phyloP scores from a whole-genome alignment of 2,797 vertebrate genomes.

The Pangasius mekongensis region DNA sequence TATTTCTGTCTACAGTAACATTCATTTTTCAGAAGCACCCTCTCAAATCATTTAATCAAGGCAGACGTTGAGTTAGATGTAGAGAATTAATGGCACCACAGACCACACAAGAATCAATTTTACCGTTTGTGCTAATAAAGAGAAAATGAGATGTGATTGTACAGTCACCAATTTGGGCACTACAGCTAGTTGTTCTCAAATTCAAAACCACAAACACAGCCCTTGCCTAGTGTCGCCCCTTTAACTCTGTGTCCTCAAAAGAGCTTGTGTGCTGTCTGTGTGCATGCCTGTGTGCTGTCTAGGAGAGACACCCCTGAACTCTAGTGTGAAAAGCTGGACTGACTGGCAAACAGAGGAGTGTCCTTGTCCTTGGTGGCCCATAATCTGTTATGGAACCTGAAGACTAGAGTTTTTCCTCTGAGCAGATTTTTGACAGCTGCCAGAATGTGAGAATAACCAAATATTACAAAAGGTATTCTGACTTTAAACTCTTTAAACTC shows the following conservation, averaged over 20 bases:
- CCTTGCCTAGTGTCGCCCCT: background rate
- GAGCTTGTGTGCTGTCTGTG: background rate
- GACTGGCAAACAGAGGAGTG: background rate
- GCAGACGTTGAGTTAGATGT: background rate
- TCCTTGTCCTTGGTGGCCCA: background rate
- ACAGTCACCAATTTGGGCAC: slow-evolving; percentile 5
- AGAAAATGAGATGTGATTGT: background rate
- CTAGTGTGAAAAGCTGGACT: background rate
- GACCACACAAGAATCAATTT: background rate
- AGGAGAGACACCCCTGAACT: background rate
- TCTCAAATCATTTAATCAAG: background rate
- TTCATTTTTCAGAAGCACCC: background rate
- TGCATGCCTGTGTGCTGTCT: background rate
- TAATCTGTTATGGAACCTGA: background rate
- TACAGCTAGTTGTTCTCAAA: background rate
- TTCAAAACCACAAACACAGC: background rate
- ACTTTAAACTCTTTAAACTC: background rate
- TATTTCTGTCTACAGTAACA: background rate
- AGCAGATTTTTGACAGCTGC: background rate
- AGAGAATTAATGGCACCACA: background rate
- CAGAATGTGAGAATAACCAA: background rate
- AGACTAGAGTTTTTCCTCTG: background rate
- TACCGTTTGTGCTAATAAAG: background rate
- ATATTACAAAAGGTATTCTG: background rate
- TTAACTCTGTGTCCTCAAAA: background rate